Evolutionary conservation across 1,140 invertebrate species (phyloP).

Genomic region (Rhagoletis zephyria): DNA sequence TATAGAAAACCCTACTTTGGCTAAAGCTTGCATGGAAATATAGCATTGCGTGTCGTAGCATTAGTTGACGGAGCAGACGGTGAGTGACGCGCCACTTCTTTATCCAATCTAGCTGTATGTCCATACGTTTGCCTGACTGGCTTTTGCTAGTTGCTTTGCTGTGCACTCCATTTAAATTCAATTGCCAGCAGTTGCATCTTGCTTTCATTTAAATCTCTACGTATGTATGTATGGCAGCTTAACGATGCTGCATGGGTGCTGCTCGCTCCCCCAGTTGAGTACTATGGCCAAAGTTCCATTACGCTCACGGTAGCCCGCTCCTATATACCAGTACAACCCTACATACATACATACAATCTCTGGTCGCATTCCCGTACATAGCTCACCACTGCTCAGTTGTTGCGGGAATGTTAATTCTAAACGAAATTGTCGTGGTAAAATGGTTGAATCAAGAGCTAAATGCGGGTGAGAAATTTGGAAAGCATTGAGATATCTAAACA

Average conservation of each 20-base stretch:
- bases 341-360: not conserved
- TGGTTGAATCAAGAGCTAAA: not conserved
- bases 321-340: too few species aligned
- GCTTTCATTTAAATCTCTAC: not conserved
- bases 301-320: not conserved
- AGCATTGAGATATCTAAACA: not conserved
- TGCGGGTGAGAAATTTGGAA: slow-evolving; percentile 5
- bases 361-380: not conserved
- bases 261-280: not conserved
- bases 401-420: slow-evolving; percentile 30
- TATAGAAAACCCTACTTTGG: not conserved
- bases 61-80: not conserved
- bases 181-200: slow-evolving; percentile 19
- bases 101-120: not conserved
- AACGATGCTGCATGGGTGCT: not conserved
- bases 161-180: slow-evolving; percentile 41
- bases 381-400: not conserved
- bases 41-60: not conserved
- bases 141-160: slow-evolving; percentile 8
- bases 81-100: not conserved
- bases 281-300: not conserved
- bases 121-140: not conserved
- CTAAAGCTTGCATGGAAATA: not conserved
- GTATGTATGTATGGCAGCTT: not conserved
- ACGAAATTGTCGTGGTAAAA: slow-evolving; percentile 26